phyloP scores from a whole-genome alignment of 64 coral and sea anemone species.

The Porites australiensis region DNA sequence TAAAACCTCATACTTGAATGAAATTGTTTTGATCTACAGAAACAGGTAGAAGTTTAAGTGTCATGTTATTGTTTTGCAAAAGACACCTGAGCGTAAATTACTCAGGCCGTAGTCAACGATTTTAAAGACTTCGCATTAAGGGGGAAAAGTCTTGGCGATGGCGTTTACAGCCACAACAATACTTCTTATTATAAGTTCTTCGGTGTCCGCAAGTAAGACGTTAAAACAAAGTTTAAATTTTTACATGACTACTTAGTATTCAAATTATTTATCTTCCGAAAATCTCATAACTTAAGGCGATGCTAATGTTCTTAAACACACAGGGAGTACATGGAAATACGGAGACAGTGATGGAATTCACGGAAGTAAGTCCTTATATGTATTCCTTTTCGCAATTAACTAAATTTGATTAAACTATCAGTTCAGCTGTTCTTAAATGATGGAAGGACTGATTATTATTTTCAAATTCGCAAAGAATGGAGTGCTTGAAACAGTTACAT shows the following conservation, averaged over 20 bases:
- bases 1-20: no score
- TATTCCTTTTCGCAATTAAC: neutral
- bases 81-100: no score
- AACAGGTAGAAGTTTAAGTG: no score
- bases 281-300: neutral
- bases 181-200: neutral
- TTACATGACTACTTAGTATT: neutral
- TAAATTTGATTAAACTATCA: neutral
- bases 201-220: constrained; percentile 11
- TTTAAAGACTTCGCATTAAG: no score
- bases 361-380: neutral
- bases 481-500: no score
- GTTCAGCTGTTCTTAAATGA: neutral
- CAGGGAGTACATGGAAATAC: constrained; percentile 41
- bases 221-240: neutral
- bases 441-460: neutral
- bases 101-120: no score
- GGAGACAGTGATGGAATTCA: constrained; percentile 1
- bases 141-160: neutral
- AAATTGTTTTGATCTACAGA: no score
- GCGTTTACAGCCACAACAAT: neutral
- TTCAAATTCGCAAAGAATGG: no score
- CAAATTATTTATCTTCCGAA: neutral
- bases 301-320: neutral
- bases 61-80: no score